A percentile compares a stretch with the other conserved stretches of the same genome.
Evolutionary conservation across 2,113 vertebrate species (phyloP).

Genomic region (Alligator sinensis): DNA sequence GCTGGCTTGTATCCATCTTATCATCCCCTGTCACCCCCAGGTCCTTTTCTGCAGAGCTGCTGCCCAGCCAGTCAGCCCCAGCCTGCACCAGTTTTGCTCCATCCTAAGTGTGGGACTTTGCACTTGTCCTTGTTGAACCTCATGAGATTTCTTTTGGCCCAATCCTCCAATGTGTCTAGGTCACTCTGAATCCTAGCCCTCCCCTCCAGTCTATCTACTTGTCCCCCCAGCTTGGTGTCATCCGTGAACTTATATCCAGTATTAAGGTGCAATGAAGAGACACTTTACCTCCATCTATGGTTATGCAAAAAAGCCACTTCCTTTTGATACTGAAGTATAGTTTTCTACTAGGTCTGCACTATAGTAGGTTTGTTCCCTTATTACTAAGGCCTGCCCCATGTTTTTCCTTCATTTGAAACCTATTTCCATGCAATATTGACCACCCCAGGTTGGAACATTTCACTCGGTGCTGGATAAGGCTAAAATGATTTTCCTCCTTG

Average conservation of each 20-base stretch:
- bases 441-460: fast-evolving
- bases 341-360: not conserved
- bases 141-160: too few relatives aligned
- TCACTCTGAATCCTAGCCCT: too few relatives aligned
- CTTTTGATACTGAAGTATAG: not conserved
- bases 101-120: too few relatives aligned
- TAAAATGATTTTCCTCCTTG: not conserved
- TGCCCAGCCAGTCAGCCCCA: too few relatives aligned
- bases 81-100: too few relatives aligned
- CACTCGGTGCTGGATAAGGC: not conserved
- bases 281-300: not conserved
- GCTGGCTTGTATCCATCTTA: too few relatives aligned
- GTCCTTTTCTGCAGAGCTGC: too few relatives aligned
- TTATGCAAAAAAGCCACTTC: not conserved
- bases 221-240: too few relatives aligned
- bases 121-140: too few relatives aligned
- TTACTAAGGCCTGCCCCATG: not conserved
- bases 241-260: not conserved
- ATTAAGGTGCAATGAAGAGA: not conserved
- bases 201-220: too few relatives aligned
- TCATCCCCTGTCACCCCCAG: too few relatives aligned
- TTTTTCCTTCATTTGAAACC: not conserved
- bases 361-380: not conserved
- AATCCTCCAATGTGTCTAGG: too few relatives aligned
- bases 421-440: not conserved